Conservation (phyloP, 2,113 vertebrate genomes). For the Grammomys surdaster region DNA sequence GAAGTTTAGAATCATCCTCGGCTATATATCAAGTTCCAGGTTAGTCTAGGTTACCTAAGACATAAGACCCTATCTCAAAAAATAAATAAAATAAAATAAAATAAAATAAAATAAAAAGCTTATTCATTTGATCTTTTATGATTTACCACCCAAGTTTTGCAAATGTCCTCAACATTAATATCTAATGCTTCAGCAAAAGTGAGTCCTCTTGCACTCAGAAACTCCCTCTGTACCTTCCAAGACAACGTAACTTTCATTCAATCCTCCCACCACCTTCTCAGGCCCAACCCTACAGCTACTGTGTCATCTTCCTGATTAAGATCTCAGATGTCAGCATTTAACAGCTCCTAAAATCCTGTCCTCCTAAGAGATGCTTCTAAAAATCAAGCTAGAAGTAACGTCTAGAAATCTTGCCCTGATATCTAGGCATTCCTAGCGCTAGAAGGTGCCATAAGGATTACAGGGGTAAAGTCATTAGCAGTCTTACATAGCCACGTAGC, state of each 20-base stretch:
- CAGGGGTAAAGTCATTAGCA: neutral
- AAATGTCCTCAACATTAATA: slow-evolving; percentile 23
- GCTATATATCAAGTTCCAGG: neutral
- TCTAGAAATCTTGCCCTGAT: neutral
- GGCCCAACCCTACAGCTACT: neutral
- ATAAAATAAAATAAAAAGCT: neutral
- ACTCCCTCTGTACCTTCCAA: neutral
- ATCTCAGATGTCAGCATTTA: neutral
- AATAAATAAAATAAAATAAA: too few species aligned
- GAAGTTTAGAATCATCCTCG: neutral
- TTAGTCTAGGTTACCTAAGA: neutral
- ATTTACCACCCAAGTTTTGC: neutral
- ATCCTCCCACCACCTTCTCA: neutral
- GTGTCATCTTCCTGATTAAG: slow-evolving; percentile 28
- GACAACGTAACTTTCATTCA: neutral
- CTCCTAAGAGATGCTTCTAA: slow-evolving; percentile 18
- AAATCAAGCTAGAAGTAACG: neutral
- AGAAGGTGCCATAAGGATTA: neutral
- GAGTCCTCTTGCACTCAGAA: neutral
- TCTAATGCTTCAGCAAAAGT: slow-evolving; percentile 1
- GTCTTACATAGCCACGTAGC: neutral
- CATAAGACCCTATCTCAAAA: neutral
- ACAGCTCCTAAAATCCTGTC: slow-evolving; percentile 41
- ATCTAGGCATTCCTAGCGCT: neutral
- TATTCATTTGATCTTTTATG: neutral